Evolutionary conservation across 2,888 invertebrate species (phyloP), one percentile per base, ranked within the genome.

Genomic region (Acleris holmiana): DNA sequence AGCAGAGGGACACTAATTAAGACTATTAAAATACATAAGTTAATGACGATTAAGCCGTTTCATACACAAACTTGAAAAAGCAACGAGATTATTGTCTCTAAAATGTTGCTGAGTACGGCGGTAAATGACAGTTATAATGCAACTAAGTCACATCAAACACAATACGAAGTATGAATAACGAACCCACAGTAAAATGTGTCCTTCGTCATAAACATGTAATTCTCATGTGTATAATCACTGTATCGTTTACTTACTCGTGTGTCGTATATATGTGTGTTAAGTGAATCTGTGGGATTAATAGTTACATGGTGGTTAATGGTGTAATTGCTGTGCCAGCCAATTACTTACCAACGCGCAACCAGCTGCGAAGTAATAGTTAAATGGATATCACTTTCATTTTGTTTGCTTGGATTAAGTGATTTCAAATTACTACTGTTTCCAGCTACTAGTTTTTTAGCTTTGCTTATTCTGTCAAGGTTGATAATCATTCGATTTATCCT

Each of bases 211-310:
- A 48, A 53, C 51, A 21, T 58, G 29, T 62, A 61, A 66, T 66
- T 48, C 49, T 50, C 48, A 50, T 54, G 29, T 29, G 40, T 47
- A 17, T 65, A 67, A 58, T 58, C 61, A 46, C 58, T 61, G 58
- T 67, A 67, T 65, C 67, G 61, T 58, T 67, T 65, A 57, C 65
- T 55, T 25, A 41, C 55, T 18, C 54, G 58, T 59, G 64, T 49
- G 48, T 57, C 47, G 48, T 50, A 44, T 44, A 44, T 44, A n/a
- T 49, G 17, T 55, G 23, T 55, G 18, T 47, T 35, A 61, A 56
- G n/a, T 62, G 18, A 51, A 29, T 49, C 8, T 58, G 46, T 29
- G 35, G 29, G 19, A n/a, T 25, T 23, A 35, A 21, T 40, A 17
- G 54, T 46, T 29, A 50, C 49, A 48, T 41, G 46, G 47, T 51